These are phyloP conservation scores for Gryllus bimaculatus DNA, from an alignment of 1,140 invertebrate species.

Conservation along the genomic window DNA sequence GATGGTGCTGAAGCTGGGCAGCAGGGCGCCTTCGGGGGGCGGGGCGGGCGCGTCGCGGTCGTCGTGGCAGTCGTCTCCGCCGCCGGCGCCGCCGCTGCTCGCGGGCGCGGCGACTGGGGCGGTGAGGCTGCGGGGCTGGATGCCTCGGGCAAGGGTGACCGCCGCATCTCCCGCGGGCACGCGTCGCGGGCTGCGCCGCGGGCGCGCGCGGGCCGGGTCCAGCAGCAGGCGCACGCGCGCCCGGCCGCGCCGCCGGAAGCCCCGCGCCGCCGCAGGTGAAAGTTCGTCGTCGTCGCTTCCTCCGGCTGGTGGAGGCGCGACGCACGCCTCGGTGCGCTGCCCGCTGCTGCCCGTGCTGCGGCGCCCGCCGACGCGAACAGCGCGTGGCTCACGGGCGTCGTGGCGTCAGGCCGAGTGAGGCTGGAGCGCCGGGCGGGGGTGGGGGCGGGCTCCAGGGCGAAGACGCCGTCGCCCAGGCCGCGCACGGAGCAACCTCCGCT, in stretches of 20 bases:
- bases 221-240: neutral
- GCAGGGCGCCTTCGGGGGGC: neutral
- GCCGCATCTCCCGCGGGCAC: too few relatives aligned
- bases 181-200: too few relatives aligned
- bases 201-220: too few relatives aligned
- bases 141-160: too few relatives aligned
- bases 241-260: neutral
- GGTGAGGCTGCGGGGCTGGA: too few relatives aligned
- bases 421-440: neutral
- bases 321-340: neutral
- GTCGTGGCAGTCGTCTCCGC: neutral
- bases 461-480: constrained; percentile 5
- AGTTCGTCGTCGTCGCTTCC: neutral
- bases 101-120: too few relatives aligned
- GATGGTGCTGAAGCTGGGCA: neutral
- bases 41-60: neutral
- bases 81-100: too few relatives aligned
- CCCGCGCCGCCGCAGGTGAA: constrained; percentile 10
- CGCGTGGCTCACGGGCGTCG: too few relatives aligned
- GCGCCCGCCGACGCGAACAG: neutral
- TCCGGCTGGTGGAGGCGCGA: neutral
- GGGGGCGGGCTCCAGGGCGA: neutral
- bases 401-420: too few relatives aligned
- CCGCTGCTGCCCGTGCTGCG: neutral
- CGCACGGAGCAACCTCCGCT: neutral